Percentiles rank a stretch among this genome's conserved stretches.
Evolutionary conservation across 2,113 vertebrate species (phyloP).

Genomic region (cat (Felis catus)): DNA sequence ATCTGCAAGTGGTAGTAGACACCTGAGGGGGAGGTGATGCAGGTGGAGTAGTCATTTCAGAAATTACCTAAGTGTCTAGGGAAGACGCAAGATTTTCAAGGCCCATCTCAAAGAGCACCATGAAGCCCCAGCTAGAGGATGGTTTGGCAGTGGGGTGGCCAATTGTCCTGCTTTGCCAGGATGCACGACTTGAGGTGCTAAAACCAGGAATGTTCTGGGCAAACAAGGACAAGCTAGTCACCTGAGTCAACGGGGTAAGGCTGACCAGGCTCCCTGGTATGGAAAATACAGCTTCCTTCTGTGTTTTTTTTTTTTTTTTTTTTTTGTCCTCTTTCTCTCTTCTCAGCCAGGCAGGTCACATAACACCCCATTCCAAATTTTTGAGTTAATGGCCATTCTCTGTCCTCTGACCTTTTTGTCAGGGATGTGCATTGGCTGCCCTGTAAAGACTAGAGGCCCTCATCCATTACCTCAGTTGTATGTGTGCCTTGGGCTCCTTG

Average conservation of each 20-base stretch:
- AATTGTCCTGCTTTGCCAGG: background rate
- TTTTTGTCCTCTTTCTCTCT: background rate
- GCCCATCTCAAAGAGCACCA: background rate
- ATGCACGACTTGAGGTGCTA: background rate
- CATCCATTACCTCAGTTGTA: background rate
- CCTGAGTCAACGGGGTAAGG: rapidly evolving
- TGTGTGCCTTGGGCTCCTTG: background rate
- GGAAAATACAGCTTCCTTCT: background rate
- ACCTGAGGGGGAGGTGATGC: background rate
- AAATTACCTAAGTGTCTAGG: background rate
- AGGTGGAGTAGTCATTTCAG: background rate
- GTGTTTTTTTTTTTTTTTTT: background rate
- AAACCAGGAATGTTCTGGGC: background rate
- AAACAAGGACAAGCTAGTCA: background rate
- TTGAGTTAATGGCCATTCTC: too few relatives aligned
- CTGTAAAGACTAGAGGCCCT: background rate
- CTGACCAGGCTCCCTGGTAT: background rate
- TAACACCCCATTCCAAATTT: background rate
- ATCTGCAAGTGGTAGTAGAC: background rate
- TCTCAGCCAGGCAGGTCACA: background rate
- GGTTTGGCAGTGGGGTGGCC: background rate
- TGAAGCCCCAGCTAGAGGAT: background rate
- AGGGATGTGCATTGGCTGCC: too few relatives aligned
- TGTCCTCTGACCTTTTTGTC: background rate
- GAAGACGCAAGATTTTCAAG: background rate